Conservation (phyloP, 2,113 vertebrate genomes). For the Actenoides hombroni region DNA sequence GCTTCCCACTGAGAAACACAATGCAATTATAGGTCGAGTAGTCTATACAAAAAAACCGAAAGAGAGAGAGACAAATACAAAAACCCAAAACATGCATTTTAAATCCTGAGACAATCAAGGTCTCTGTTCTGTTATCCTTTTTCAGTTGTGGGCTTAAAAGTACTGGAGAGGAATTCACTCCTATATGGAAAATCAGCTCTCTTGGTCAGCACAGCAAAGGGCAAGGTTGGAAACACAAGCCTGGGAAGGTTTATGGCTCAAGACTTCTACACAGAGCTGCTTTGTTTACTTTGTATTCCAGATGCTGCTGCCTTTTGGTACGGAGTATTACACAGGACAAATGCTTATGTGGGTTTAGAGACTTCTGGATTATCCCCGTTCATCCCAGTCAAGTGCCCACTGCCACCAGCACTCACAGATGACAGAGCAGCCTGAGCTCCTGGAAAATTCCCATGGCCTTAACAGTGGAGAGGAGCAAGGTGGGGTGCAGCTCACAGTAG, state of each 20-base stretch:
- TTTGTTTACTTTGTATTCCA: background rate
- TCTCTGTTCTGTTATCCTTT: background rate
- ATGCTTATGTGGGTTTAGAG: background rate
- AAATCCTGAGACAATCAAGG: background rate
- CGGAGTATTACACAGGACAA: background rate
- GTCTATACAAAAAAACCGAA: background rate
- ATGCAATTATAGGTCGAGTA: background rate
- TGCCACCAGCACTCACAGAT: background rate
- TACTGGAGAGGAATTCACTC: background rate
- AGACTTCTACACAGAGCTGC: background rate
- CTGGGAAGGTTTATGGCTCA: background rate
- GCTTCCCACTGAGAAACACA: background rate
- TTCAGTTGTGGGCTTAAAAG: background rate
- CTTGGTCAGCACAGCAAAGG: background rate
- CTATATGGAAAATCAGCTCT: background rate
- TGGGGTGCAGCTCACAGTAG: rapidly evolving
- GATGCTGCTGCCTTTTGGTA: background rate
- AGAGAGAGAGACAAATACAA: background rate
- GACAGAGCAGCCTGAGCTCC: background rate
- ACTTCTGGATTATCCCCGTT: background rate
- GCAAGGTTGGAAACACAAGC: background rate
- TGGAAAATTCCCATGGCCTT: background rate
- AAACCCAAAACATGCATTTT: background rate
- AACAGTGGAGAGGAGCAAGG: too few relatives aligned
- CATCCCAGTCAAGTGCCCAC: background rate